These are phyloP conservation scores for Tolypeutes matacus DNA, from an alignment of 2,797 vertebrate species.

Conservation along the genomic window DNA sequence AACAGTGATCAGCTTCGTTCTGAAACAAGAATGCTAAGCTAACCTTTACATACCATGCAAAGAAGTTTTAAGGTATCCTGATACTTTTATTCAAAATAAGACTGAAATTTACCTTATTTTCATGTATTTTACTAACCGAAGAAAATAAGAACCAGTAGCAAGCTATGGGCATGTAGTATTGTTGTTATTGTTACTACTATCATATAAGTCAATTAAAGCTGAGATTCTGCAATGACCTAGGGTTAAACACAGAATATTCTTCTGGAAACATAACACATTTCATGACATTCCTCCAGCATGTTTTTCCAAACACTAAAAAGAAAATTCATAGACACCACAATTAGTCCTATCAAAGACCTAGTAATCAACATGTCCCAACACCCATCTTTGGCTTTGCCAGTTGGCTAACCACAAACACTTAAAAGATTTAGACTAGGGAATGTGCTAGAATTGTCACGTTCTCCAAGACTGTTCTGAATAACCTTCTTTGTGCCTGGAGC, in stretches of 20 bases:
- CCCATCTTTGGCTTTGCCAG: neutral
- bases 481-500: neutral
- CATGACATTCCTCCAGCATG: conserved; percentile 15
- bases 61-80: conserved; percentile 23
- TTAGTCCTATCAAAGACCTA: neutral
- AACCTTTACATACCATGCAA: neutral
- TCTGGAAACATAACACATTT: neutral
- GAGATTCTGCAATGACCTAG: neutral
- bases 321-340: neutral
- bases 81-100: conserved; percentile 59
- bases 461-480: conserved; percentile 12
- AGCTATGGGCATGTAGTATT: neutral
- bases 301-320: conserved; percentile 22
- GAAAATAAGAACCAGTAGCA: conserved; percentile 30
- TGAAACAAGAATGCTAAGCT: neutral
- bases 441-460: neutral
- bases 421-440: neutral
- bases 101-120: conserved; percentile 18
- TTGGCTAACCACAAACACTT: neutral
- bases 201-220: neutral
- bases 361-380: neutral
- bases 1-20: neutral
- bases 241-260: conserved; percentile 42
- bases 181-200: neutral
- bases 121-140: neutral